Evolutionary conservation across 2,113 vertebrate species (phyloP).

Genomic region (Gallinago jamesoni): DNA sequence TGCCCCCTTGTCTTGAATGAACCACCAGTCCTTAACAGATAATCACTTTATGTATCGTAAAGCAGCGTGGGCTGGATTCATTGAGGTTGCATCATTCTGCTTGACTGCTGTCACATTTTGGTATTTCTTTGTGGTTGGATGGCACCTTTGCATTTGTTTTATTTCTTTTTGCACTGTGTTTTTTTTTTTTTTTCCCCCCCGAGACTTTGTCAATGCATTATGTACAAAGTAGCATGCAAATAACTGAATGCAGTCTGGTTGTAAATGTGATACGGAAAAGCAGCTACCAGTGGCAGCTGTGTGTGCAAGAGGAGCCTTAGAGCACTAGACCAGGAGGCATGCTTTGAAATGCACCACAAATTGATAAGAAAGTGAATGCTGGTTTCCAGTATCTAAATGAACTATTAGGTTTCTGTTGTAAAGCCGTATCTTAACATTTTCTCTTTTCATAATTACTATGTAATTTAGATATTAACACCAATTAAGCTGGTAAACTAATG

Average conservation of each 20-base stretch:
- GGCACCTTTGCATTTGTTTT: background rate
- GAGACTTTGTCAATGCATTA: background rate
- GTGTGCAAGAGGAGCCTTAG: background rate
- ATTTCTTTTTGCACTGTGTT: background rate
- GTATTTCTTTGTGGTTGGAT: background rate
- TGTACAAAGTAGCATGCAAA: background rate
- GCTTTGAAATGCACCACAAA: conserved; percentile 37
- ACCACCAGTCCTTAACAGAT: background rate
- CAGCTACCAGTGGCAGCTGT: background rate
- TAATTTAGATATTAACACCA: conserved; percentile 61
- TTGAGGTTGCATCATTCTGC: conserved; percentile 35
- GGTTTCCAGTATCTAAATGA: conserved; percentile 38
- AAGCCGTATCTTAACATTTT: conserved; percentile 23
- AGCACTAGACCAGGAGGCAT: conserved; percentile 19
- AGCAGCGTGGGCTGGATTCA: background rate
- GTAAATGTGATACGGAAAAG: background rate
- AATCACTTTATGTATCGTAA: background rate
- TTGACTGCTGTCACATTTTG: conserved; percentile 12
- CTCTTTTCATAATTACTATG: conserved; percentile 35
- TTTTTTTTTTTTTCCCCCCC: background rate
- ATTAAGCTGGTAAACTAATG: conserved; percentile 54
- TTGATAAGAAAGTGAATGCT: conserved; percentile 39
- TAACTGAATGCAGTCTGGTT: conserved; percentile 21
- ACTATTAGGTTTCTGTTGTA: background rate
- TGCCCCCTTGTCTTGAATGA: conserved; percentile 11